Evolutionary conservation across 35 echinoderm and acorn worm species (phyloP), one percentile per base, ranked within the genome.

Genomic region (Lytechinus variegatus): DNA sequence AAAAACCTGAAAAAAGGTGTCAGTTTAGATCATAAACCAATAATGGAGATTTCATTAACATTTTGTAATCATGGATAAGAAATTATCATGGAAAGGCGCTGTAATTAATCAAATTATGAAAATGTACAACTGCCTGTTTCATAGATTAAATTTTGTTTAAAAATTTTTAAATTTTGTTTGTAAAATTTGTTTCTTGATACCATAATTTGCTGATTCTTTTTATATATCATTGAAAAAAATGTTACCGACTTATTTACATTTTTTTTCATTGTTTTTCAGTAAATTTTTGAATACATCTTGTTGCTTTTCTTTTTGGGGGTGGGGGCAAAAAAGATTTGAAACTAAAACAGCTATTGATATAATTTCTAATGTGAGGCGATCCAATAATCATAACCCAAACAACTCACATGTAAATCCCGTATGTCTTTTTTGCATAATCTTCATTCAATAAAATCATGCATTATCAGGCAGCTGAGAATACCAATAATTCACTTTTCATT

Each of bases 391-490:
- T 44, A 44, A 44, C 33, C 33, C 33, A 44, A 44, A 44, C 33
- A 44, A 44, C 33, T 44, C 0, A 44, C 33, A 44, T 44, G 33
- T 24, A 2, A 6, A 6, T 79, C n/a, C 66, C n/a, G 5, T 24
- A 79, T 24, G 19, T 79, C 19, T 79, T 7, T 79, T 7, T 8
- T n/a, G 66, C 16, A 79, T 24, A 19, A 79, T 79, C 12, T 79
- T 2, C 66, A 79, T 79, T 79, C 66, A 16, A 19, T n/a, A 24
- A 24, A 7, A 24, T 21, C 66, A 79, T 79, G 66, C 66, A 79
- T n/a, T 79, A 79, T 79, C 66, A 79, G 66, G 66, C 66, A 79
- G 66, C 66, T n/a, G 66, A 24, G 66, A 79, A 79, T 79, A 52
- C n/a, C 11, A 16, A 95, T 44, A 95, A 91, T 87, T 89, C 79